Conservation (phyloP, 2,888 invertebrate genomes). For the Macropis europaea region DNA sequence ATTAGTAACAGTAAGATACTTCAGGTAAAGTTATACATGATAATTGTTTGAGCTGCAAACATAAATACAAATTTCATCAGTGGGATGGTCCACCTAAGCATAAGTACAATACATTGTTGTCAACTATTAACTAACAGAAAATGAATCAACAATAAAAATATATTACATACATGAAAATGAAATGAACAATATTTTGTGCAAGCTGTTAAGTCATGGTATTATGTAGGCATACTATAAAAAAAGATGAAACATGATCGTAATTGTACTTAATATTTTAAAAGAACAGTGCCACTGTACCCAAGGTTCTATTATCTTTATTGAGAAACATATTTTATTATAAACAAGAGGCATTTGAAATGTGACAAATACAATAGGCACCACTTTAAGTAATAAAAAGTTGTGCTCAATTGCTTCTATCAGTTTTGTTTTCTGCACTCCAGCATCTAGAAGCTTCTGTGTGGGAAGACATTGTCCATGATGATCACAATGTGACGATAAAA, state of each 20-base stretch:
- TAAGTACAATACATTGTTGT: slow-evolving; percentile 12
- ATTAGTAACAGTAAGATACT: not conserved
- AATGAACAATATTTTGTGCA: slow-evolving; percentile 8
- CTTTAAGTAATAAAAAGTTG: slow-evolving; percentile 68
- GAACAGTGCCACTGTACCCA: slow-evolving; percentile 32
- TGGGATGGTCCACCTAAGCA: slow-evolving; percentile 10
- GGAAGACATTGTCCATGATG: slow-evolving; percentile 47
- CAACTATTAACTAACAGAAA: not conserved
- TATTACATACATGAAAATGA: not conserved
- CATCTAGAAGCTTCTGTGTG: slow-evolving; percentile 50
- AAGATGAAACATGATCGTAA: slow-evolving; percentile 2
- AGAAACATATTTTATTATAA: slow-evolving; percentile 22
- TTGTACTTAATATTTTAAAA: slow-evolving; percentile 17
- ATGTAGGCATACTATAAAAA: not conserved
- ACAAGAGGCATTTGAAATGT: slow-evolving; percentile 37
- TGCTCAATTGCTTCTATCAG: slow-evolving; percentile 67
- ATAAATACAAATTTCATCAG: not conserved
- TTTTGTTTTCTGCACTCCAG: slow-evolving; percentile 61
- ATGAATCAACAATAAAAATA: not conserved
- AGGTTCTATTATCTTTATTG: slow-evolving; percentile 23
- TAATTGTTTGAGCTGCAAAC: slow-evolving; percentile 29
- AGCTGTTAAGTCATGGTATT: not conserved
- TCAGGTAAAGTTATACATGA: slow-evolving; percentile 6
- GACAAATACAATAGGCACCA: slow-evolving; percentile 71
- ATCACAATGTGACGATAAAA: slow-evolving; percentile 21